Percentiles rank a stretch among this genome's conserved stretches.
phyloP scores from a whole-genome alignment of 2,888 invertebrate genomes.

The Trichopoda pennipes region DNA sequence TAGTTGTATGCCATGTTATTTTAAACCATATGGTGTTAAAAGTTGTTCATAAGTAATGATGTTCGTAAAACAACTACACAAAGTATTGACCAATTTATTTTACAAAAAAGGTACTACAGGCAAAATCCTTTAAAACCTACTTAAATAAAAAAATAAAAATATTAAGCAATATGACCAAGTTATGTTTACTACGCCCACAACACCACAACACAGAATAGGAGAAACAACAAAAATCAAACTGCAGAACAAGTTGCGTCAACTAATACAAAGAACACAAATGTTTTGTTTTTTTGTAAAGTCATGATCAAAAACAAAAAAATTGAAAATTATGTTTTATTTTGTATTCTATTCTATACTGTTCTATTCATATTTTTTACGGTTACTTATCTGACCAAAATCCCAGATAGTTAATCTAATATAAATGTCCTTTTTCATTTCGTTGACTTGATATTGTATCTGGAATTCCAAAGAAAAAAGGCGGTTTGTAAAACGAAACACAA shows the following conservation, averaged over 20 bases:
- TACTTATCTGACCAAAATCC: slow-evolving; percentile 65
- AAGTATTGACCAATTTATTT: slow-evolving; percentile 59
- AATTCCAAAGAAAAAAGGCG: slow-evolving; percentile 75
- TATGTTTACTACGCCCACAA: slow-evolving; percentile 75
- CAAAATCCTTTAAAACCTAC: slow-evolving; percentile 60
- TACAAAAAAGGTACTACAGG: slow-evolving; percentile 56
- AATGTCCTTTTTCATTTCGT: slow-evolving; percentile 59
- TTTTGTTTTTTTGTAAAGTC: slow-evolving; percentile 50
- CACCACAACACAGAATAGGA: slow-evolving; percentile 65
- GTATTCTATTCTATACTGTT: neutral
- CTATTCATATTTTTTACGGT: slow-evolving; percentile 55
- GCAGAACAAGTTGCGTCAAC: slow-evolving; percentile 38
- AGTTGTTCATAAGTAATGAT: slow-evolving; percentile 69
- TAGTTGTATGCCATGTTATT: slow-evolving; percentile 8
- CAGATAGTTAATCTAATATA: slow-evolving; percentile 65
- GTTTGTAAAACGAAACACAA: slow-evolving; percentile 75
- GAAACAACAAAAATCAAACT: slow-evolving; percentile 35
- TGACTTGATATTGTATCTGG: slow-evolving; percentile 55
- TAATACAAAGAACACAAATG: slow-evolving; percentile 62
- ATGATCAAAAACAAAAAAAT: slow-evolving; percentile 51
- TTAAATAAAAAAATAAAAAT: slow-evolving; percentile 71
- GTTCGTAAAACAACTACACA: slow-evolving; percentile 44
- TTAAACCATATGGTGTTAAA: slow-evolving; percentile 73
- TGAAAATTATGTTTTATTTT: slow-evolving; percentile 18
- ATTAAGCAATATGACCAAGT: slow-evolving; percentile 73